These are phyloP conservation scores for Phyllostomus discolor DNA, from an alignment of 2,113 vertebrate genomes.

Conservation along the genomic window DNA sequence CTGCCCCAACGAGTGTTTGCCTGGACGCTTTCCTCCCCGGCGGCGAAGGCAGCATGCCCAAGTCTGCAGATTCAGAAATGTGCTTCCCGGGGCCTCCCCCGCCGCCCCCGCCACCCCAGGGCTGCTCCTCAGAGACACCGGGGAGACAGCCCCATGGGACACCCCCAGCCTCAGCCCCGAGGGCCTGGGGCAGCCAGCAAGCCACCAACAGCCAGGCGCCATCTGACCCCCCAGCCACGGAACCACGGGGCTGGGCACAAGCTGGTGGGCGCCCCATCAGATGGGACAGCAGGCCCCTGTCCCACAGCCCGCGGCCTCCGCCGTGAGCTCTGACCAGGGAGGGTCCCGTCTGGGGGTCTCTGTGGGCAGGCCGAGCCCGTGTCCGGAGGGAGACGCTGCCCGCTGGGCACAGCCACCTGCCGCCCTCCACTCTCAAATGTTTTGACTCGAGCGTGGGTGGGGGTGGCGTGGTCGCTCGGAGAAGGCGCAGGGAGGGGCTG, in stretches of 20 bases:
- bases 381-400: fast-evolving
- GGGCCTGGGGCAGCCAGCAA: too few species aligned
- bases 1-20: neutral
- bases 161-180: neutral
- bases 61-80: neutral
- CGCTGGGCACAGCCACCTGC: too few species aligned
- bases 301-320: neutral
- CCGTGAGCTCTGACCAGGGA: fast-evolving
- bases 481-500: too few species aligned
- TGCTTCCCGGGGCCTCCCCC: neutral
- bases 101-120: fast-evolving
- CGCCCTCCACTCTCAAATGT: too few species aligned
- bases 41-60: neutral
- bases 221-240: neutral
- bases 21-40: neutral
- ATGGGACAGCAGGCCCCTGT: fast-evolving
- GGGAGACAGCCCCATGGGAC: neutral
- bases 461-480: too few species aligned
- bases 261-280: fast-evolving
- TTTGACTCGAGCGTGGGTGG: fast-evolving
- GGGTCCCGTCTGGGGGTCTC: neutral
- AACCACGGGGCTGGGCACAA: neutral
- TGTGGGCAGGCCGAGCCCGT: neutral
- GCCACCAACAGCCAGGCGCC: neutral
- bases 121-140: neutral